Base-by-base conservation (phyloP, 2,113 vertebrate genomes). In the Erpornis zantholeuca region DNA sequence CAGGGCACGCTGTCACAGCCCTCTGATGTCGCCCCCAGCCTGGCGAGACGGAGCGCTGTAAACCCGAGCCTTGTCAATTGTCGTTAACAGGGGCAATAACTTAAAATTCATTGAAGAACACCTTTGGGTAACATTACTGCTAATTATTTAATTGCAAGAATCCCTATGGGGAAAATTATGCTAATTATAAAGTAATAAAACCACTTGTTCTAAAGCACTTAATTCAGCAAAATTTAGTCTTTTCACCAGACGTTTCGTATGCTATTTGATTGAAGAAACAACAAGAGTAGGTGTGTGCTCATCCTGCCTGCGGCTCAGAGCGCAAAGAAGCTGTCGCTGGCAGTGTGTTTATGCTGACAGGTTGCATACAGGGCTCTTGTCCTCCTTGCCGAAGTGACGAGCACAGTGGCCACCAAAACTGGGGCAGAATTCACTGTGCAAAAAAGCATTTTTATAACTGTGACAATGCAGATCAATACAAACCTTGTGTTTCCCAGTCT, bases 91-190 rank as follows among this genome's bases (percentile, higher is more conserved):
- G 72, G 63, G 87, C 86, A 64, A 44, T 91, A 84, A 88, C 94
- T 92, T 89, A 52, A 84, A 94, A 96, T 96, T 97, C 88, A 95
- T 97, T 97, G 92, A 97, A 92, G 96, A 95, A 88, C 94, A 96
- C 97, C 95, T 97, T 92, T 76, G 97, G 96, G 98, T 97, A 95
- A 95, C 93, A 83, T 98, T 97, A 96, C 85, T 88, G 94, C 97
- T 98, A 98, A 98, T 98, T 98, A 98, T 98, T 98, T 98, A 98
- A 98, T 98, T 97, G 97, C 92, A 95, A 95, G 96, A 94, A 98
- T 97, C 97, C 97, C 96, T 94, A 60, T 86, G 94, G 96, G 97
- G 97, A 91, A 97, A 97, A 95, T 85, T 92, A 97, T 97, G 97
- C 94, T 97, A 97, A 97, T 98, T 98, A 97, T 92, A 94, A 97